Evolutionary conservation across 2,888 invertebrate species (phyloP), one percentile per base, ranked within the genome.

Genomic region (Agriopis aurantiaria): DNA sequence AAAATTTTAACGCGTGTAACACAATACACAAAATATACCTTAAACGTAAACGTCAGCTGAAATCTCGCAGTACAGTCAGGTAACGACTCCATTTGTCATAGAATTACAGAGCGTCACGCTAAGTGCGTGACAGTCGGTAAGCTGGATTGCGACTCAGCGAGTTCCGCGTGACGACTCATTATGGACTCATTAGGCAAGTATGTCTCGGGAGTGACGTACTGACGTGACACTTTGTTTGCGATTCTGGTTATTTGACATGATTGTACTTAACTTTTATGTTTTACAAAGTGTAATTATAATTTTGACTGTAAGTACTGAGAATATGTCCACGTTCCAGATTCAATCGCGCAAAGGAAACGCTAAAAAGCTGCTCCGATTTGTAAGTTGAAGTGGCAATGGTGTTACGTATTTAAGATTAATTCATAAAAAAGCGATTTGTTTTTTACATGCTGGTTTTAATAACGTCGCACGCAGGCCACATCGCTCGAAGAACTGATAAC

Each of bases 11-110:
- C 3, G 5, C 4, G 33, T 17, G 12, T 40, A 12, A 7, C 56
- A 41, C n/a, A 14, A 57, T 12, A 45, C 23, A 11, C 45, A 23
- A 17, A 57, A 23, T 23, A 11, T 10, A 12, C 41, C 8, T 51
- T 17, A 43, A 46, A 52, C 61, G 9, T 7, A 10, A 49, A 48
- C 17, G 17, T 51, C 10, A 17, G 52, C 17, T 33, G 4, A 67
- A 67, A 67, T 67, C 67, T 56, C 49, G 11, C 53, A 9, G 62
- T 55, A 48, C 48, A 62, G 49, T 55, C 61, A 14, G 43, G 3
- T 12, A 45, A 51, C 46, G 40, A 3, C 52, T 63, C 40, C 63
- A 68, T 68, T 68, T 59, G 68, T 68, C 68, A 68, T 53, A 68
- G 68, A 52, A 55, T 63, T 68, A 68, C 57, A 41, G 58, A 23